These are phyloP conservation scores for Drosophila mayaguana DNA, from an alignment of 2,888 invertebrate species.

Conservation along the genomic window DNA sequence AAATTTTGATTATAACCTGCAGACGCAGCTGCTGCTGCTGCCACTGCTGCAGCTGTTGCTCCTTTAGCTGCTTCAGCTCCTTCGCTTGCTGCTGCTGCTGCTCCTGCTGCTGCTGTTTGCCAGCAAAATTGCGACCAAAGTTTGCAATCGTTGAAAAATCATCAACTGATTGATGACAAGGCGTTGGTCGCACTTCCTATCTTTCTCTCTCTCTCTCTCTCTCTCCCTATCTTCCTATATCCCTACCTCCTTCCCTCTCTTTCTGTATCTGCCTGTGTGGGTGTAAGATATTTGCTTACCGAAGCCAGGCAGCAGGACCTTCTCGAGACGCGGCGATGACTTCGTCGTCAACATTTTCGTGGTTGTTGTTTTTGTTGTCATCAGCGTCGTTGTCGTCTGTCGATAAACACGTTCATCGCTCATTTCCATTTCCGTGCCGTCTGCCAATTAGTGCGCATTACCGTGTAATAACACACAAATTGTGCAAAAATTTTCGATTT, in stretches of 20 bases:
- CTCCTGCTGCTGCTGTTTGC: slow-evolving; percentile 12
- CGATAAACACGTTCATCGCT: slow-evolving; percentile 53
- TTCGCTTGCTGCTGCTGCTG: neutral
- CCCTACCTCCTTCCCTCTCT: neutral
- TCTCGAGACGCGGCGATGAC: slow-evolving; percentile 45
- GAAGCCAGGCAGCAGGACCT: slow-evolving; percentile 41
- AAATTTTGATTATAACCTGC: slow-evolving; percentile 70
- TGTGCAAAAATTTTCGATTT: slow-evolving; percentile 61
- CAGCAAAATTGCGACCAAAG: slow-evolving; percentile 59
- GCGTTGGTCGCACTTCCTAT: neutral
- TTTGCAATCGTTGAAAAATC: slow-evolving; percentile 54
- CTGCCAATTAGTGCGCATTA: slow-evolving; percentile 73
- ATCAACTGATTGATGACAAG: slow-evolving; percentile 75
- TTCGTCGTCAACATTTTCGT: slow-evolving; percentile 29
- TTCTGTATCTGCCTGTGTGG: neutral
- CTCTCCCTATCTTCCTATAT: neutral
- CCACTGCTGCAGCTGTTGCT: neutral
- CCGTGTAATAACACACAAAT: slow-evolving; percentile 62
- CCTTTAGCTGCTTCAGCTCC: neutral
- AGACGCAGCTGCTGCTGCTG: slow-evolving; percentile 28
- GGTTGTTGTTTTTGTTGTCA: slow-evolving; percentile 18
- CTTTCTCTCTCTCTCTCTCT: neutral
- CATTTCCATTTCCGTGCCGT: slow-evolving; percentile 74
- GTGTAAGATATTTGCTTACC: slow-evolving; percentile 55
- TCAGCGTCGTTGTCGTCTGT: slow-evolving; percentile 42